These are phyloP conservation scores for Blera fallax DNA, from an alignment of 2,888 invertebrate genomes.

Conservation along the genomic window DNA sequence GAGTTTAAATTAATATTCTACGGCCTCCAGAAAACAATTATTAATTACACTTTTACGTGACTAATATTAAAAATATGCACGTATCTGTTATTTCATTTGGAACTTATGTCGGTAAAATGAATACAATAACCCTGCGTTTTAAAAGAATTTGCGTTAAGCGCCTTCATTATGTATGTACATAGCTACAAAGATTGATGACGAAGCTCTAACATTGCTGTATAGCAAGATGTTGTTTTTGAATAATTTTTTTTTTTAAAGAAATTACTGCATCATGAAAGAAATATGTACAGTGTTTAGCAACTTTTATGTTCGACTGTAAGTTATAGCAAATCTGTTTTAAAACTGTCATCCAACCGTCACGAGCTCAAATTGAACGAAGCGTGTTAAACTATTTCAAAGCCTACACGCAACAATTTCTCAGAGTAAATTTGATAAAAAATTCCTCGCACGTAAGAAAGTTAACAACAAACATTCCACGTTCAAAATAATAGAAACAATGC, in stretches of 20 bases:
- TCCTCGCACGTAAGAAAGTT: not conserved
- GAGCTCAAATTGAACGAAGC: not conserved
- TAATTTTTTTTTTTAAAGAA: too few species aligned
- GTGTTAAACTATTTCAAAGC: slow-evolving; percentile 7
- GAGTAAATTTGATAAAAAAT: slow-evolving; percentile 5
- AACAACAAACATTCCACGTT: slow-evolving; percentile 32
- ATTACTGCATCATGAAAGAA: not conserved
- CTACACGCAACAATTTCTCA: not conserved
- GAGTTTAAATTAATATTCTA: not conserved
- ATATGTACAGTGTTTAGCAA: not conserved
- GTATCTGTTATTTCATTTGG: not conserved
- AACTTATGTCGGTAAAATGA: not conserved
- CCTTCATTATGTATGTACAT: too few species aligned
- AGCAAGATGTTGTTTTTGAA: too few species aligned
- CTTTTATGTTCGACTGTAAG: slow-evolving; percentile 12
- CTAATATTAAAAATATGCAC: not conserved
- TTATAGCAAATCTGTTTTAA: not conserved
- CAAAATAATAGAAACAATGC: slow-evolving; percentile 15
- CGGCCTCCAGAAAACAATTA: not conserved
- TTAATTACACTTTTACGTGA: not conserved
- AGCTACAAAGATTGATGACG: too few species aligned
- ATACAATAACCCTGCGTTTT: not conserved
- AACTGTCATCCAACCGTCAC: not conserved
- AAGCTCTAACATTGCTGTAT: too few species aligned
- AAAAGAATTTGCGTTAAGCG: not conserved